Conservation (phyloP, 1,140 invertebrate species). For the Melitaea cinxia region DNA sequence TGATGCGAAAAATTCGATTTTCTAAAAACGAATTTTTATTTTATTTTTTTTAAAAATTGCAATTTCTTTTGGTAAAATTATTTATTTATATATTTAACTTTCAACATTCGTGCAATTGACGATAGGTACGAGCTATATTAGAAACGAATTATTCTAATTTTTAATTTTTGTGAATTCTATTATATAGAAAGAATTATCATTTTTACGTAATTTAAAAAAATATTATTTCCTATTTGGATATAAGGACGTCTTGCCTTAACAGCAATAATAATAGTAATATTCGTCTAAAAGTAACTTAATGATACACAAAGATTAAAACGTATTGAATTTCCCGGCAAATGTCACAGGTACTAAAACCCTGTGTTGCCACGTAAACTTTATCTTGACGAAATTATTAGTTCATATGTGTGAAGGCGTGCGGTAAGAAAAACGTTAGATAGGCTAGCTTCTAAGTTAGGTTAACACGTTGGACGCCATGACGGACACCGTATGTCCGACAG, state of each 20-base stretch:
- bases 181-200: not conserved
- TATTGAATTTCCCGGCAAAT: not conserved
- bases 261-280: not conserved
- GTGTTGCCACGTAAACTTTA: not conserved
- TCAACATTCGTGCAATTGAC: no score
- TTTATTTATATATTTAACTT: no score
- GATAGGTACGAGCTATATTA: no score
- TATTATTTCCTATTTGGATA: not conserved
- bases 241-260: constrained; percentile 1
- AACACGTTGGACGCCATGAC: no score
- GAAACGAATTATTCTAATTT: no score
- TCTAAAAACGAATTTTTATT: no score
- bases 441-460: constrained; percentile 45
- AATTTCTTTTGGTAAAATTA: no score
- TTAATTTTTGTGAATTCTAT: no score
- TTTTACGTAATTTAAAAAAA: not conserved
- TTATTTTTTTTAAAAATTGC: no score
- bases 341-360: not conserved
- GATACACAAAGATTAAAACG: not conserved
- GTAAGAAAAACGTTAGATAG: constrained; percentile 37
- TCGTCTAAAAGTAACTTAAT: not conserved
- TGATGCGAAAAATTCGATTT: no score
- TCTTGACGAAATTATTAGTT: not conserved
- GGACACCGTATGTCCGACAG: no score
- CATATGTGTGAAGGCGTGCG: constrained; percentile 2